phyloP scores from a whole-genome alignment of 1,140 invertebrate species.

The Grapholita molesta region DNA sequence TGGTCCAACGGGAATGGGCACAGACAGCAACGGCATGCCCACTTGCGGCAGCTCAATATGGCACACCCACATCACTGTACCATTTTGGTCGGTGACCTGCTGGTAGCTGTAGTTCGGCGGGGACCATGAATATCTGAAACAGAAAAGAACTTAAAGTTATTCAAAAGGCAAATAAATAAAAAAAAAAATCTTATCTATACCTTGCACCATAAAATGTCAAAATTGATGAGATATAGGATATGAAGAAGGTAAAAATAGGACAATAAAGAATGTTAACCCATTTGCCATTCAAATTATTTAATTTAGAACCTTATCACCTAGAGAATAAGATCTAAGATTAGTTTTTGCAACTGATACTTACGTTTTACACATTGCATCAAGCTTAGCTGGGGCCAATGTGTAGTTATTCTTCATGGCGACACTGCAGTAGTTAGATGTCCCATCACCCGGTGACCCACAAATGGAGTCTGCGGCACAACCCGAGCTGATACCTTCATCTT shows the following conservation, averaged over 20 bases:
- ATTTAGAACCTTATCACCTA: neutral
- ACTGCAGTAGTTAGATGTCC: slow-evolving; percentile 23
- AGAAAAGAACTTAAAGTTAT: too few species aligned
- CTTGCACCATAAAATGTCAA: too few species aligned
- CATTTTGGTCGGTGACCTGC: slow-evolving; percentile 40
- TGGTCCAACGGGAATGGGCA: slow-evolving; percentile 44
- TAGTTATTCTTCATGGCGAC: slow-evolving; percentile 33
- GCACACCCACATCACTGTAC: slow-evolving; percentile 47
- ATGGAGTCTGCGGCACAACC: slow-evolving; percentile 46
- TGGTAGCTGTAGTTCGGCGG: slow-evolving; percentile 50
- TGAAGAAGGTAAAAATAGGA: too few species aligned
- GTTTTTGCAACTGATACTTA: slow-evolving; percentile 24
- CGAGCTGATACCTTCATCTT: slow-evolving; percentile 61
- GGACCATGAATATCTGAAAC: slow-evolving; percentile 58
- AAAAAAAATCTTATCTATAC: too few species aligned
- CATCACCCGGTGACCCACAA: slow-evolving; percentile 43
- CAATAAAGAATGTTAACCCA: too few species aligned
- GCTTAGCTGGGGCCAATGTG: slow-evolving; percentile 53
- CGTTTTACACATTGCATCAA: slow-evolving; percentile 65
- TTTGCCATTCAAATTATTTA: too few species aligned
- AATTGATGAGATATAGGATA: too few species aligned
- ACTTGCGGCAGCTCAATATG: slow-evolving; percentile 52
- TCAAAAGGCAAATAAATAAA: too few species aligned
- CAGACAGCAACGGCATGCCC: slow-evolving; percentile 41
- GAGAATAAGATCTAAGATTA: neutral